phyloP scores from a whole-genome alignment of 2,888 invertebrate genomes.

The Apamea crenata region DNA sequence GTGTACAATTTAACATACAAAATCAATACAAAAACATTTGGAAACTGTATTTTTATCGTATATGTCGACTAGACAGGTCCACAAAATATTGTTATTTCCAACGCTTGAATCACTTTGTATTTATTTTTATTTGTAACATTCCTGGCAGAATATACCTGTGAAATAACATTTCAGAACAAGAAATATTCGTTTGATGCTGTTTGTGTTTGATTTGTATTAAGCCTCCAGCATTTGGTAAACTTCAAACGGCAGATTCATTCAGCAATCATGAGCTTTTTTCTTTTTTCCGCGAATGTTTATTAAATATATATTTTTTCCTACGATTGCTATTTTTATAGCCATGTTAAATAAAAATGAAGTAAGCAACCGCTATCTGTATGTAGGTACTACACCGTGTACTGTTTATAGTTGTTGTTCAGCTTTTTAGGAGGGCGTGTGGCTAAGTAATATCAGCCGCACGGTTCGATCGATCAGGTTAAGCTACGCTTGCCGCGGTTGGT shows the following conservation, averaged over 20 bases:
- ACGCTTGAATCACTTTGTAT: background rate
- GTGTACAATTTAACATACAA: background rate
- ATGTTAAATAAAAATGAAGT: background rate
- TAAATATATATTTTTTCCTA: slow-evolving; percentile 22
- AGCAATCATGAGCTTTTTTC: slow-evolving; percentile 17
- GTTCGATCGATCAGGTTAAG: no score
- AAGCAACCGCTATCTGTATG: background rate
- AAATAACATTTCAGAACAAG: background rate
- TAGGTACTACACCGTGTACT: background rate
- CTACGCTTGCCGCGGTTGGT: no score
- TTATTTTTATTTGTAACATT: slow-evolving; percentile 19
- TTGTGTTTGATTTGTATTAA: slow-evolving; percentile 42
- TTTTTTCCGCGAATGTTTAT: slow-evolving; percentile 19
- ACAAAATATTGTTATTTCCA: background rate
- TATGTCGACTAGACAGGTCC: background rate
- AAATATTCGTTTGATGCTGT: slow-evolving; percentile 32
- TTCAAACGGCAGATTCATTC: slow-evolving; percentile 42
- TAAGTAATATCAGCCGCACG: no score
- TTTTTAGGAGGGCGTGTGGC: background rate
- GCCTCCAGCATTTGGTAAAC: slow-evolving; percentile 28
- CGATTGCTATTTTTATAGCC: slow-evolving; percentile 10
- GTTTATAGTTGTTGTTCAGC: background rate
- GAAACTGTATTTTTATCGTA: background rate
- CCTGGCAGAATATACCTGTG: background rate
- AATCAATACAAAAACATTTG: background rate